Percentiles rank a stretch among this genome's conserved stretches.
Evolutionary conservation across 2,113 vertebrate genomes (phyloP).

Genomic region (Bujurquina vittata): DNA sequence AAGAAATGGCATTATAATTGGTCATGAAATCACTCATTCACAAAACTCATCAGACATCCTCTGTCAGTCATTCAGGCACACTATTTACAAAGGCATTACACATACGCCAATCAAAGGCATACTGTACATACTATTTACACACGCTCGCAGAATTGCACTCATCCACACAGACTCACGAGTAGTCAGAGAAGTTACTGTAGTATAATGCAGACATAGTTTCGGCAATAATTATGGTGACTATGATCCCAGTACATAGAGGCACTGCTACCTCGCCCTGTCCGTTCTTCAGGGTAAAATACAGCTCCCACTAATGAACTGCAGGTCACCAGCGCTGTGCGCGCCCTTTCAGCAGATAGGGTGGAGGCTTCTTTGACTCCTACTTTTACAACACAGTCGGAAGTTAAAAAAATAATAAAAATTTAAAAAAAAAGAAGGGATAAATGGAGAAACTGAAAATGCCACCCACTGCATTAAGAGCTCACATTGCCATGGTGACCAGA

Average conservation of each 20-base stretch:
- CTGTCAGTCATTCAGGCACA: slow-evolving; percentile 61
- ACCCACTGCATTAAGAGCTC: slow-evolving; percentile 57
- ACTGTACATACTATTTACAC: slow-evolving; percentile 77
- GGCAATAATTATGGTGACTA: slow-evolving; percentile 55
- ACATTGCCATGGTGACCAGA: slow-evolving; percentile 72
- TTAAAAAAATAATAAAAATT: background rate
- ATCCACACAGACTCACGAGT: slow-evolving; percentile 53
- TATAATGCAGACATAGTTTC: slow-evolving; percentile 63
- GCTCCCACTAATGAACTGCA: background rate
- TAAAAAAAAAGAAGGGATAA: background rate
- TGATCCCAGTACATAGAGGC: slow-evolving; percentile 63
- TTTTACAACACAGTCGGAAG: slow-evolving; percentile 20
- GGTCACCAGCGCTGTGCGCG: slow-evolving; percentile 30
- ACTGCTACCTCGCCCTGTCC: slow-evolving; percentile 56
- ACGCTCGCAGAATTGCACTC: slow-evolving; percentile 35
- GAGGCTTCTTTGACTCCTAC: slow-evolving; percentile 22
- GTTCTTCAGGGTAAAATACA: slow-evolving; percentile 18
- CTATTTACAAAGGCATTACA: slow-evolving; percentile 76
- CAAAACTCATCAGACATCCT: slow-evolving; percentile 48
- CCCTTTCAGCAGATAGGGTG: slow-evolving; percentile 25
- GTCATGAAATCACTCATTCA: slow-evolving; percentile 61
- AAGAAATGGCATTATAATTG: slow-evolving; percentile 52
- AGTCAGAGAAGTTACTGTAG: slow-evolving; percentile 70
- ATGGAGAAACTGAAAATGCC: slow-evolving; percentile 49
- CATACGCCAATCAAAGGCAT: slow-evolving; percentile 64